phyloP scores from a whole-genome alignment of 2,888 invertebrate genomes.

The Eupithecia subumbrata region DNA sequence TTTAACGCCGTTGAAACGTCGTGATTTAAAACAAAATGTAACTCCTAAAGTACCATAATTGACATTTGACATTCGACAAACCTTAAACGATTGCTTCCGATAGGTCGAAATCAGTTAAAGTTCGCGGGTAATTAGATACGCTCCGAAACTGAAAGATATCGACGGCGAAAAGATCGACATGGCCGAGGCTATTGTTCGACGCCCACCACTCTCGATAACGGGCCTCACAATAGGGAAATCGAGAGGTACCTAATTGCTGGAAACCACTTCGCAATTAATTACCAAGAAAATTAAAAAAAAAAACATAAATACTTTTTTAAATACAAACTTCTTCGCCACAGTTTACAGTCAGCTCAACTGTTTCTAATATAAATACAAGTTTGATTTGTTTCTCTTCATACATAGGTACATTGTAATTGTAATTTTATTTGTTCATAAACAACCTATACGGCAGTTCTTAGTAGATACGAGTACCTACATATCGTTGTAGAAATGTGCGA shows the following conservation, averaged over 20 bases:
- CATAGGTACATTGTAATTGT: not conserved
- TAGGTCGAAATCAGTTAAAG: constrained; percentile 4
- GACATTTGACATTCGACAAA: not conserved
- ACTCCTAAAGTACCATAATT: not conserved
- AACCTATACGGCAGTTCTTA: too few relatives aligned
- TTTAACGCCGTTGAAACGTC: not conserved
- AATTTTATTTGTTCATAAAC: not conserved
- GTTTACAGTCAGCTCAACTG: too few relatives aligned
- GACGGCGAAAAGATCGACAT: constrained; percentile 48
- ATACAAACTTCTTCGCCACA: not conserved
- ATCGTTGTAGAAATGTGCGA: not conserved
- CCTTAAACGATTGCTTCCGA: constrained; percentile 1
- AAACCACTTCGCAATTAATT: constrained; percentile 25
- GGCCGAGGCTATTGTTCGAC: constrained; percentile 42
- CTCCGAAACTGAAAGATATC: constrained; percentile 60
- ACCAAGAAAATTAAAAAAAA: not conserved
- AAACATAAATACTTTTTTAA: not conserved
- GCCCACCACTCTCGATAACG: constrained; percentile 43
- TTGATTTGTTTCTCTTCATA: not conserved
- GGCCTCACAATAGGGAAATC: constrained; percentile 41
- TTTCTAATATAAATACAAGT: not conserved
- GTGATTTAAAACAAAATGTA: not conserved
- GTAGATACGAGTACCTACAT: too few relatives aligned
- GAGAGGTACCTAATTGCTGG: constrained; percentile 34
- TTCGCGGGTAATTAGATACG: constrained; percentile 9